Evolutionary conservation across 2,797 vertebrate genomes (phyloP).

Genomic region (Hyperoplus lanceolatus): DNA sequence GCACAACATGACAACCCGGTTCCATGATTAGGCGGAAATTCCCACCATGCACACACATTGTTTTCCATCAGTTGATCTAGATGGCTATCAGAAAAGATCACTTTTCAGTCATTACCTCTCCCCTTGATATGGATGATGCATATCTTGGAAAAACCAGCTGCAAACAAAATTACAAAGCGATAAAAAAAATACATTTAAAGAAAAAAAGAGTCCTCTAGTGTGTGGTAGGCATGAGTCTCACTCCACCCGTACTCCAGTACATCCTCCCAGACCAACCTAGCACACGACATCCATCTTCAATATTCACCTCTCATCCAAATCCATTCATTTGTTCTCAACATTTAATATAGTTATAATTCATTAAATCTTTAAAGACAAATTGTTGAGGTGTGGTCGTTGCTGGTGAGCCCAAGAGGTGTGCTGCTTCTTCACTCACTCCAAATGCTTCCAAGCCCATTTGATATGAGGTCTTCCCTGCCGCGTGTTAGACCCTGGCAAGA

Average conservation of each 20-base stretch:
- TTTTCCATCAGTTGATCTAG: constrained; percentile 38
- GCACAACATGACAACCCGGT: constrained; percentile 74
- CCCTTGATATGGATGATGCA: constrained; percentile 13
- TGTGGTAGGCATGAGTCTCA: too few relatives aligned
- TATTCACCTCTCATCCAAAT: too few relatives aligned
- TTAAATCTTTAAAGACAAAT: constrained; percentile 13
- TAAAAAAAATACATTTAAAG: neutral
- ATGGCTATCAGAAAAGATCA: constrained; percentile 27
- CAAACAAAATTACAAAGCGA: constrained; percentile 11
- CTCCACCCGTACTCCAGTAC: too few relatives aligned
- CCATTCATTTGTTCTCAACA: neutral
- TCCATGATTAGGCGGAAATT: constrained; percentile 63
- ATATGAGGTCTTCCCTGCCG: constrained; percentile 50
- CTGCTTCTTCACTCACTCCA: constrained; percentile 45
- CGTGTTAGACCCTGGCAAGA: constrained; percentile 49
- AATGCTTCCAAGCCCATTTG: constrained; percentile 50
- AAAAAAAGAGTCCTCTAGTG: too few relatives aligned
- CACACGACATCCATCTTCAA: too few relatives aligned
- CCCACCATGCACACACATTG: constrained; percentile 35
- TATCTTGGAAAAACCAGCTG: constrained; percentile 12
- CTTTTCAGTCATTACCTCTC: constrained; percentile 18
- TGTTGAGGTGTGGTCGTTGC: constrained; percentile 53
- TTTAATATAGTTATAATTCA: neutral
- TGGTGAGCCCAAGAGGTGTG: constrained; percentile 42
- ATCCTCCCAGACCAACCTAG: too few relatives aligned